Evolutionary conservation across 2,797 vertebrate genomes (phyloP).

Genomic region (Eutrigla gurnardus): DNA sequence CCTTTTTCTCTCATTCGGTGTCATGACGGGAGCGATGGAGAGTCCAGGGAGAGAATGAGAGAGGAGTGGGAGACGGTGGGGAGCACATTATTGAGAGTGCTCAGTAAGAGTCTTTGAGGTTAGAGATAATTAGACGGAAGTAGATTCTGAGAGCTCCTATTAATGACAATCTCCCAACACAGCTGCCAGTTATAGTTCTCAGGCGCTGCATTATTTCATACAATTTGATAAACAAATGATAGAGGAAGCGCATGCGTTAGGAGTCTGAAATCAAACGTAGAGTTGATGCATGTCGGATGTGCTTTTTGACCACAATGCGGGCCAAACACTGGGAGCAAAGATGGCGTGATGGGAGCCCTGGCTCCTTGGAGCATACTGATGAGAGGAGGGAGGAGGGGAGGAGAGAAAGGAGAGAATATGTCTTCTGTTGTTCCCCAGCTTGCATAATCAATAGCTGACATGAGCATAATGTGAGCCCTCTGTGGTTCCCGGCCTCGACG

Average conservation of each 20-base stretch:
- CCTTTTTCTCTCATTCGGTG: neutral
- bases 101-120: conserved; percentile 53
- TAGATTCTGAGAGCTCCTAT: conserved; percentile 58
- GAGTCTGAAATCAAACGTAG: conserved; percentile 4
- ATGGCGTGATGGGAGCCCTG: conserved; percentile 60
- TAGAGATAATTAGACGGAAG: conserved; percentile 54
- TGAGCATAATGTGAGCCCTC: conserved; percentile 67
- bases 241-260: neutral
- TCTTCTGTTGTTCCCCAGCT: conserved; percentile 74
- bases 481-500: conserved; percentile 58
- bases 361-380: conserved; percentile 75
- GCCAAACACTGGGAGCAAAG: conserved; percentile 62
- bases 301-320: conserved; percentile 48
- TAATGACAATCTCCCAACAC: conserved; percentile 51
- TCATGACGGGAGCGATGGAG: neutral
- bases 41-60: neutral
- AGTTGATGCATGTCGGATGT: neutral
- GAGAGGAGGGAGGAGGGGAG: conserved; percentile 47
- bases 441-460: conserved; percentile 79
- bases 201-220: conserved; percentile 26
- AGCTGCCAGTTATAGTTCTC: conserved; percentile 18
- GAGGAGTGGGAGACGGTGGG: neutral
- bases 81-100: conserved; percentile 54
- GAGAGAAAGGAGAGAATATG: conserved; percentile 65
- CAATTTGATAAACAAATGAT: conserved; percentile 33